Evolutionary conservation across 1,140 invertebrate species (phyloP).

Genomic region (Lanistes nyassanus): DNA sequence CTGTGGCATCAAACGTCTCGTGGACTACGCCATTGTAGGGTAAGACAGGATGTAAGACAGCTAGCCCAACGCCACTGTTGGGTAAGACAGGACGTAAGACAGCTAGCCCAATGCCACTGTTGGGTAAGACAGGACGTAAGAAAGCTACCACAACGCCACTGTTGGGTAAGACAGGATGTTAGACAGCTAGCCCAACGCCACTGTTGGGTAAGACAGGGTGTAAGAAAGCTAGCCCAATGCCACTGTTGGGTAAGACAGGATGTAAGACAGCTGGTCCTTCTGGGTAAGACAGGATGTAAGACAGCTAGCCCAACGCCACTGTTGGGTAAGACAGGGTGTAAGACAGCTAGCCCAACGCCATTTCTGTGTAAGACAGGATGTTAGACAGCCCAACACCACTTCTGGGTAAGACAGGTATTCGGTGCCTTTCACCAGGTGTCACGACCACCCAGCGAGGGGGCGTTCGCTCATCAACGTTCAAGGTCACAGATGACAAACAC

Average conservation of each 20-base stretch:
- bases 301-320: conserved; percentile 47
- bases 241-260: conserved; percentile 57
- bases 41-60: conserved; percentile 30
- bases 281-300: conserved; percentile 50
- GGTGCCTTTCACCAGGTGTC: no score
- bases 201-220: conserved; percentile 57
- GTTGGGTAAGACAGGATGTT: conserved; percentile 54
- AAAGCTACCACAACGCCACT: conserved; percentile 59
- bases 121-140: conserved; percentile 49
- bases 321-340: conserved; percentile 55
- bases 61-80: conserved; percentile 64
- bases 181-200: conserved; percentile 42
- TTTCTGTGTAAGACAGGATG: conserved; percentile 56
- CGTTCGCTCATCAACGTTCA: no score
- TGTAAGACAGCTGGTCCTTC: no score
- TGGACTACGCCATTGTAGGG: conserved; percentile 66
- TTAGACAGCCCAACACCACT: no score
- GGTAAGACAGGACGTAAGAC: conserved; percentile 43
- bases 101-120: conserved; percentile 62
- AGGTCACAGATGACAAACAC: no score
- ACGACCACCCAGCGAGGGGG: no score
- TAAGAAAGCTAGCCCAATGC: conserved; percentile 54
- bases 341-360: conserved; percentile 53
- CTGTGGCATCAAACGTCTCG: conserved; percentile 64
- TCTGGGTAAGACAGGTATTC: conserved; percentile 59